Evolutionary conservation across 1,140 invertebrate genomes (phyloP), one percentile per base, ranked within the genome.

Genomic region (Drosophila equinoxialis): DNA sequence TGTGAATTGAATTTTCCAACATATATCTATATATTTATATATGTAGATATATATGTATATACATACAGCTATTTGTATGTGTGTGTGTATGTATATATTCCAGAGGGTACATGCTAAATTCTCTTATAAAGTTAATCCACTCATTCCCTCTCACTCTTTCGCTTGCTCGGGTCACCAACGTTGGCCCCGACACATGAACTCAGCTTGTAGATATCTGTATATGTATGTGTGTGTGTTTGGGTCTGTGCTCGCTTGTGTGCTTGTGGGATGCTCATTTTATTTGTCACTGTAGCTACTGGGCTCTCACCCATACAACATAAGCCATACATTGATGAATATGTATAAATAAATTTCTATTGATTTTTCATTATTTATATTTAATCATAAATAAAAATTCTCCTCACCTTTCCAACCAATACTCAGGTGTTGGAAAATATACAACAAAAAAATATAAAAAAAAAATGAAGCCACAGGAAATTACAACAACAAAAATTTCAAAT

Each of bases 281-380:
- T 68, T 62, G 60, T 23, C 14, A 23, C 37, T 62, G 37, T 23
- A 23, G 60, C 33, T 64, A 65, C 60, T 62, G 37, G 37, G 23
- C 48, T 55, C 61, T 59, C 57, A 33, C 45, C 20, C 45, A 51
- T 51, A 51, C 45, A 75, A 76, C 74, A 76, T 69, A 57, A 58
- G 77, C 64, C 70, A 48, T 33, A 68, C 65, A 77, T 77, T 77
- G 74, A 77, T 77, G 74, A 71, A 71, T 77, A 71, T 77, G 74
- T 77, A 77, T 77, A 77, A 77, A 77, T 77, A 77, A 77, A 77
- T 77, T 77, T 77, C 62, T 77, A 77, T 77, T 77, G 75, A 77
- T 77, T 77, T 77, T 77, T 77, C 74, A 77, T 77, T 77, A 77
- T 77, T 77, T 77, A 71, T 77, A 71, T 77, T 77, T 77, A 77